A percentile compares a stretch with the other conserved stretches of the same genome.
Conservation (phyloP, 2,113 vertebrate species). For the Istiophorus platypterus region DNA sequence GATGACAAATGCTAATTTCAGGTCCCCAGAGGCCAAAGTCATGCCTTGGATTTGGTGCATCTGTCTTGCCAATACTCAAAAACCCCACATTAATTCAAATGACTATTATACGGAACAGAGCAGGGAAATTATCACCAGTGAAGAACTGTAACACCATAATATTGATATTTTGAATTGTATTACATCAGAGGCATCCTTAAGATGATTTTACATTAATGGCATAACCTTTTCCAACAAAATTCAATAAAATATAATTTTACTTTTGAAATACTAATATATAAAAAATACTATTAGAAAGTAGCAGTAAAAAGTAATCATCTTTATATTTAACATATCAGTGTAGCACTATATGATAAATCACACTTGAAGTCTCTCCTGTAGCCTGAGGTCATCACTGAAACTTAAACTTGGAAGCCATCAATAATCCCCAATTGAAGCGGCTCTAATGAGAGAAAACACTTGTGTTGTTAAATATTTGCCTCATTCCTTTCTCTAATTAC, state of each 20-base stretch:
- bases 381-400: slow-evolving; percentile 24
- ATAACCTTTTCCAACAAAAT: no score
- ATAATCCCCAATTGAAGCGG: slow-evolving; percentile 36
- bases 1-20: no score
- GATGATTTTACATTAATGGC: neutral
- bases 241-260: neutral
- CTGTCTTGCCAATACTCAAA: no score
- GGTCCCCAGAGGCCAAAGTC: no score
- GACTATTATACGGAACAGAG: no score
- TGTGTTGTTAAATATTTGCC: slow-evolving; percentile 73
- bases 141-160: no score
- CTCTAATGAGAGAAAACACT: slow-evolving; percentile 65
- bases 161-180: no score
- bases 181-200: no score
- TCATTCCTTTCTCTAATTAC: slow-evolving; percentile 77
- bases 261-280: neutral
- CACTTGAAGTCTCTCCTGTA: slow-evolving; percentile 19
- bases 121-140: no score
- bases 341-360: slow-evolving; percentile 15
- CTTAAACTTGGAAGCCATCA: slow-evolving; percentile 45
- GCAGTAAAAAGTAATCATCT: neutral
- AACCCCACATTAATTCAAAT: no score
- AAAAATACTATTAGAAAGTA: neutral
- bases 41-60: no score
- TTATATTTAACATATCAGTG: neutral